A percentile compares a stretch with the other conserved stretches of the same genome.
Evolutionary conservation across 2,797 vertebrate genomes (phyloP).

Genomic region (Pipistrellus kuhlii): DNA sequence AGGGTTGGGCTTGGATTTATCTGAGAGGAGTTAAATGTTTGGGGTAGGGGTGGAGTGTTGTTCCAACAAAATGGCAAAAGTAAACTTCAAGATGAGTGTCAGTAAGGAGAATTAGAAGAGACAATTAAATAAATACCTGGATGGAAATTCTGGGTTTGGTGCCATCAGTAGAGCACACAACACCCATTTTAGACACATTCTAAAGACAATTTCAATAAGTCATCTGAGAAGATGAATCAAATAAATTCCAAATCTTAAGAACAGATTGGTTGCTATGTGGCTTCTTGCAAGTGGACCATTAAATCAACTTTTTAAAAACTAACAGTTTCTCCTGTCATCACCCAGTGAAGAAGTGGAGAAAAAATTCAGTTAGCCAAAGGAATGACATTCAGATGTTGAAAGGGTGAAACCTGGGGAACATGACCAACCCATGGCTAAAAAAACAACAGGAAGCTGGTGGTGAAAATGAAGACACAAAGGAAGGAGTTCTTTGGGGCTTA

Average conservation of each 20-base stretch:
- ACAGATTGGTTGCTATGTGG: conserved; percentile 75
- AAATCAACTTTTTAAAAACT: conserved; percentile 78
- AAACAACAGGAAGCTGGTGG: conserved; percentile 76
- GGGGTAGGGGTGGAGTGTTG: conserved; percentile 69
- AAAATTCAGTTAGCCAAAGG: conserved; percentile 61
- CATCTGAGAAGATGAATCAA: conserved; percentile 78
- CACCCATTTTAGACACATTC: conserved; percentile 77
- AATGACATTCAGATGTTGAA: conserved; percentile 84
- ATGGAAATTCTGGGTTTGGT: conserved; percentile 73
- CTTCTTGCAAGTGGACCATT: conserved; percentile 82
- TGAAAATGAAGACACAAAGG: conserved; percentile 76
- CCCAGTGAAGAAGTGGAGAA: conserved; percentile 69
- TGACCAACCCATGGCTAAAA: conserved; percentile 67
- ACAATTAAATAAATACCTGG: conserved; percentile 84
- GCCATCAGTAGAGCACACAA: conserved; percentile 65
- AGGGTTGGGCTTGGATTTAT: conserved; percentile 77
- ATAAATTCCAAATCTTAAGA: conserved; percentile 75
- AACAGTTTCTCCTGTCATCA: conserved; percentile 83
- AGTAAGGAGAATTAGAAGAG: conserved; percentile 79
- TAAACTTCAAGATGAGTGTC: conserved; percentile 81
- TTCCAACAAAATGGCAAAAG: conserved; percentile 81
- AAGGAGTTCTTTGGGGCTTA: conserved; percentile 24
- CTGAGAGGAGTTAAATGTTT: conserved; percentile 77
- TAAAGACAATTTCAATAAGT: conserved; percentile 83
- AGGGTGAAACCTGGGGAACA: conserved; percentile 80